Evolutionary conservation across 1,140 invertebrate genomes (phyloP).

Genomic region (Rhynchophorus ferrugineus): DNA sequence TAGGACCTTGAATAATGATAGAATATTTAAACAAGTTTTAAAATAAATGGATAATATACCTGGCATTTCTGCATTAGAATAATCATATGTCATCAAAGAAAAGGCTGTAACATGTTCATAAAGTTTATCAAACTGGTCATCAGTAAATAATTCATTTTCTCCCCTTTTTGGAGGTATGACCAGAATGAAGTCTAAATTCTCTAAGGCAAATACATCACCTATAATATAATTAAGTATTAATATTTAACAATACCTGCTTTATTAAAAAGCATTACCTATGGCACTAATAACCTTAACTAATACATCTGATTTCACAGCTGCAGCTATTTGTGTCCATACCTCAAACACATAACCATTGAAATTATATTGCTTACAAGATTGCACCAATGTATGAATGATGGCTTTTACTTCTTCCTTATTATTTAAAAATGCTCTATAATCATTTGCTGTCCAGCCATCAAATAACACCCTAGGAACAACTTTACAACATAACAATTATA

Average conservation of each 20-base stretch:
- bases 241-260: not conserved
- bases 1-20: constrained; percentile 53
- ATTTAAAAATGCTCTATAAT: constrained; percentile 57
- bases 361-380: constrained; percentile 54
- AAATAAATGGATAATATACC: constrained; percentile 45
- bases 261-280: constrained; percentile 44
- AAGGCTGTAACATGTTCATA: constrained; percentile 73
- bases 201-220: constrained; percentile 26
- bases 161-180: constrained; percentile 76
- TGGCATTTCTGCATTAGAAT: constrained; percentile 71
- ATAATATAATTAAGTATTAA: not conserved
- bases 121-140: constrained; percentile 69
- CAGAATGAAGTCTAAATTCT: constrained; percentile 62
- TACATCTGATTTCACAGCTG: constrained; percentile 54
- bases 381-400: constrained; percentile 52
- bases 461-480: constrained; percentile 80
- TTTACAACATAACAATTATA: constrained; percentile 31
- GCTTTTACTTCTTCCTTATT: constrained; percentile 49
- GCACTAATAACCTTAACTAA: constrained; percentile 55
- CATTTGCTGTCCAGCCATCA: constrained; percentile 70
- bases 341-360: constrained; percentile 87
- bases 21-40: constrained; percentile 7
- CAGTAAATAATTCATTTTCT: constrained; percentile 64
- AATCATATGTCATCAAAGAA: constrained; percentile 95
- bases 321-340: constrained; percentile 76